Percentiles rank a stretch among this genome's conserved stretches.
phyloP scores from a whole-genome alignment of 2,888 invertebrate species.

The Salticus scenicus region DNA sequence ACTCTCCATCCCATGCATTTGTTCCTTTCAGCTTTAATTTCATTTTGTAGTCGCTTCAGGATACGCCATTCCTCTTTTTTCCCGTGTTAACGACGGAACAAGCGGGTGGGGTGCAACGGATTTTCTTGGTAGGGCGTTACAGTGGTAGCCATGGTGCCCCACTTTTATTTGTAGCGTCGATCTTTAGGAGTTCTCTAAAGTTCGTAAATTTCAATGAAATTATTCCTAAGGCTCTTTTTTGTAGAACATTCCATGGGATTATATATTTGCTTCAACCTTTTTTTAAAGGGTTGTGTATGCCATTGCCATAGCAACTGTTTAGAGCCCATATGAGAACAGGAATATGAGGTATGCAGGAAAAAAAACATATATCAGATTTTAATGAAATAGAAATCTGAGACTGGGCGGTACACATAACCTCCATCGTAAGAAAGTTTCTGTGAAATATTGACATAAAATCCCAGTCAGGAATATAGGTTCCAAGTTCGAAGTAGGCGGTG shows the following conservation, averaged over 20 bases:
- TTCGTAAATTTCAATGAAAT: slow-evolving; percentile 68
- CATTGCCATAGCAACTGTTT: slow-evolving; percentile 46
- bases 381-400: slow-evolving; percentile 66
- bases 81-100: slow-evolving; percentile 35
- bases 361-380: slow-evolving; percentile 47
- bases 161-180: slow-evolving; percentile 24
- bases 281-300: slow-evolving; percentile 20
- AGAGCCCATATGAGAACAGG: slow-evolving; percentile 53
- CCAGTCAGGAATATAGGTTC: not conserved
- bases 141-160: slow-evolving; percentile 40
- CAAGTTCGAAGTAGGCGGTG: slow-evolving; percentile 25
- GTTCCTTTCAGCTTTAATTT: slow-evolving; percentile 29
- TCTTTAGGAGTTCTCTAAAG: slow-evolving; percentile 39
- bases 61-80: slow-evolving; percentile 28
- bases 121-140: slow-evolving; percentile 33
- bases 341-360: slow-evolving; percentile 19
- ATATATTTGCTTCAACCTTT: slow-evolving; percentile 9
- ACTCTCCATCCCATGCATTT: not conserved
- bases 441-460: slow-evolving; percentile 45
- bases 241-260: not conserved
- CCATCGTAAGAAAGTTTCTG: slow-evolving; percentile 31
- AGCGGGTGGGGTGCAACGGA: slow-evolving; percentile 4
- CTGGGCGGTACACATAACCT: slow-evolving; percentile 38
- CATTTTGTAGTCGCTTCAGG: slow-evolving; percentile 45
- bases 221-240: slow-evolving; percentile 45